Conservation (phyloP, 2,797 vertebrate genomes). For the Benthosema pterotum region DNA sequence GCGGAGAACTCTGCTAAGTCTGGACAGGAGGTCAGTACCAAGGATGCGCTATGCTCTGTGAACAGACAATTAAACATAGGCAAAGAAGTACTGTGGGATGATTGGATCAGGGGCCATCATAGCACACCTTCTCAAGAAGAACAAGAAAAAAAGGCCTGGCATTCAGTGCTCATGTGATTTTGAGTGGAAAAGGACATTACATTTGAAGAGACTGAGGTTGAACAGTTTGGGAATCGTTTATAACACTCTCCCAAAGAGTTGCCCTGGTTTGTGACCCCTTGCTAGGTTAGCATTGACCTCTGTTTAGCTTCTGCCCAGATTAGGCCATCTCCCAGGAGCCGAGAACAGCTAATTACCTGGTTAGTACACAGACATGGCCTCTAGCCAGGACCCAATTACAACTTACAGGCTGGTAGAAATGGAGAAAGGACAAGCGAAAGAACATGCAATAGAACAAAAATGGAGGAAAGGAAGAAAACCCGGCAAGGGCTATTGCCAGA, state of each 20-base stretch:
- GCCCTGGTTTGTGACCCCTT: slow-evolving; percentile 24
- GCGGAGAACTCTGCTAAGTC: slow-evolving; percentile 95
- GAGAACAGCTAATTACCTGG: slow-evolving; percentile 53
- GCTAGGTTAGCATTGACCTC: slow-evolving; percentile 53
- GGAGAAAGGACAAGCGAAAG: neutral
- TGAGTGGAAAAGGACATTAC: too few species aligned
- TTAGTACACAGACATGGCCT: slow-evolving; percentile 42
- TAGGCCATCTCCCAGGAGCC: slow-evolving; percentile 47
- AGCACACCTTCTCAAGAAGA: too few species aligned
- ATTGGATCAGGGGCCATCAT: too few species aligned
- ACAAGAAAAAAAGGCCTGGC: too few species aligned
- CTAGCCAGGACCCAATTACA: slow-evolving; percentile 27
- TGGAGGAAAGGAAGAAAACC: too few species aligned
- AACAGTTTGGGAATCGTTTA: too few species aligned
- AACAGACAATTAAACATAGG: neutral
- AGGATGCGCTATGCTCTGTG: neutral
- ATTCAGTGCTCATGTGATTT: too few species aligned
- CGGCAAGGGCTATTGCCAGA: too few species aligned
- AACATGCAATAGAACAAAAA: too few species aligned
- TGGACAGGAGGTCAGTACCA: slow-evolving; percentile 92
- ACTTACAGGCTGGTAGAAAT: neutral
- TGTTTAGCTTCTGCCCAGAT: slow-evolving; percentile 35
- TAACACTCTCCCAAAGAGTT: neutral
- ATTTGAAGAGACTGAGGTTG: too few species aligned
- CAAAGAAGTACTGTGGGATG: neutral